A percentile compares a stretch with the other conserved stretches of the same genome.
These are phyloP conservation scores for Hydrotaea diabolus DNA, from an alignment of 2,888 invertebrate genomes.

Conservation along the genomic window DNA sequence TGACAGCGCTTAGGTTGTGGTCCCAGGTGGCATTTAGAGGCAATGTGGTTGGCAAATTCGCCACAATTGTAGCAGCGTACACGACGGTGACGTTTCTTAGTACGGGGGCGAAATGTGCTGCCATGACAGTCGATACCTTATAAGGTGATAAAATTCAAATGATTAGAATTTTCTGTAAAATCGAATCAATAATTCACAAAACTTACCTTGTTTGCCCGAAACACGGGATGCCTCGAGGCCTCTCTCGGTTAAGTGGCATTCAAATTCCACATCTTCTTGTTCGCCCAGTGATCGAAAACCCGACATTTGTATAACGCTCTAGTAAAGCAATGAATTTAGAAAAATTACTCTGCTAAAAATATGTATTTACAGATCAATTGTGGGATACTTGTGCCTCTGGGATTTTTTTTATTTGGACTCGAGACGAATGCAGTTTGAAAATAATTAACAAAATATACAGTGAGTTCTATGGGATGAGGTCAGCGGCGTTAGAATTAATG, in stretches of 20 bases:
- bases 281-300: slow-evolving; percentile 93
- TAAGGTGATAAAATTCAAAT: too few species aligned
- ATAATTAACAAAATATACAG: too few species aligned
- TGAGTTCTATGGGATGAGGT: too few species aligned
- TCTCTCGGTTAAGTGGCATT: slow-evolving; percentile 91
- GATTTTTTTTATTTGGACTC: too few species aligned
- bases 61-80: slow-evolving; percentile 97
- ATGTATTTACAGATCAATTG: too few species aligned
- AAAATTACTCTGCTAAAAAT: too few species aligned
- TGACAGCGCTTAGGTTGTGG: slow-evolving; percentile 96
- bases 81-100: slow-evolving; percentile 90
- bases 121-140: slow-evolving; percentile 88
- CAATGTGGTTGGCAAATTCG: slow-evolving; percentile 95
- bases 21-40: slow-evolving; percentile 92
- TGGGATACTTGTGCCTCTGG: too few species aligned
- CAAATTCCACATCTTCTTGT: slow-evolving; percentile 93
- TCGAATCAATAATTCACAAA: not conserved
- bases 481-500: too few species aligned
- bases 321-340: slow-evolving; percentile 67
- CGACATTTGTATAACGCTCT: slow-evolving; percentile 95
- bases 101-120: slow-evolving; percentile 89
- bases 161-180: not conserved
- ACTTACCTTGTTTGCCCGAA: slow-evolving; percentile 85
- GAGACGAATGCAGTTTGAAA: too few species aligned
- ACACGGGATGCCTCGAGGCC: slow-evolving; percentile 94